Conservation (phyloP, 2,888 invertebrate species). For the Petrolisthes cinctipes region DNA sequence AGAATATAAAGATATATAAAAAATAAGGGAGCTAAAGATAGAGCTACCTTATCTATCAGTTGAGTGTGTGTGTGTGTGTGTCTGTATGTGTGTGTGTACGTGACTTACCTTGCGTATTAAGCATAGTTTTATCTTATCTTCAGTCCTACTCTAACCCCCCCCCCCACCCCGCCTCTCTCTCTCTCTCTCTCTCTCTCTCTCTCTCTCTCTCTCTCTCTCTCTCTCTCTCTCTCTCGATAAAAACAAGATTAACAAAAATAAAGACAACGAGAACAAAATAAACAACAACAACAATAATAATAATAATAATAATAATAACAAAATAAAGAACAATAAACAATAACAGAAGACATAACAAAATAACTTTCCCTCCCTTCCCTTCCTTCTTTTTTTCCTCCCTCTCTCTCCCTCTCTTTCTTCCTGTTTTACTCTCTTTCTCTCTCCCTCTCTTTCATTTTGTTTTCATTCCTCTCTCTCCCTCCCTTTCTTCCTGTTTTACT, state of each 20-base stretch:
- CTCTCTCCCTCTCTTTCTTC: background rate
- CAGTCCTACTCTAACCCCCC: background rate
- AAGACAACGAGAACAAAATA: too few species aligned
- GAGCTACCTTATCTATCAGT: too few species aligned
- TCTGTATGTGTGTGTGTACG: too few species aligned
- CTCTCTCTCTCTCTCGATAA: too few species aligned
- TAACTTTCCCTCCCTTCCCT: background rate
- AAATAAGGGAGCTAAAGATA: background rate
- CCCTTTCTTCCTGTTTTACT: background rate
- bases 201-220: background rate
- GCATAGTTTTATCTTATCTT: background rate
- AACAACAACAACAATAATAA: too few species aligned
- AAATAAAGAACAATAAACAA: too few species aligned
- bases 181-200: background rate
- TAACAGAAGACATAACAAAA: too few species aligned
- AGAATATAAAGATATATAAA: background rate
- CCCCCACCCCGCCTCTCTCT: background rate
- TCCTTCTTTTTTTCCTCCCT: background rate
- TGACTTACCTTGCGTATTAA: too few species aligned
- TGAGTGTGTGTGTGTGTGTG: too few species aligned
- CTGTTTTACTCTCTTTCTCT: background rate
- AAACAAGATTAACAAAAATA: too few species aligned
- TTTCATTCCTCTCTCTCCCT: background rate
- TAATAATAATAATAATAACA: too few species aligned
- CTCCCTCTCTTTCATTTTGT: background rate